Base-by-base conservation (phyloP, 1,140 invertebrate genomes). In the Drosophila aff. region DNA sequence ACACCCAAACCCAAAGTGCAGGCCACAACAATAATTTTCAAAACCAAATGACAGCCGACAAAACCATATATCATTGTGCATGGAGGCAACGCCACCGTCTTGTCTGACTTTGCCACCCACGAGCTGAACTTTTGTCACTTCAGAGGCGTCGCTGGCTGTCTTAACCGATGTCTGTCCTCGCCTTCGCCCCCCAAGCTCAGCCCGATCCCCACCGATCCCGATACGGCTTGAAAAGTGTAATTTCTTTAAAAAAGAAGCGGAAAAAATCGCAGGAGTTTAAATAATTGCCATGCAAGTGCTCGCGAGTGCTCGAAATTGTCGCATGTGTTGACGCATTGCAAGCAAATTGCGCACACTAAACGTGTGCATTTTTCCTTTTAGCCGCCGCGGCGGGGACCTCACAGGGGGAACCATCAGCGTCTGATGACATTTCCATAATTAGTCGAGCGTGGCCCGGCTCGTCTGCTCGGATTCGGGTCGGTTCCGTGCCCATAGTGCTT, bases 361-460 rank as follows among this genome's bases (percentile, higher is more conserved):
- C 71, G 75, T 67, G 71, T 83, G 72, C 50, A 64, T 65, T 73
- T 66, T 58, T 68, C 47, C 38, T 53, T 65, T 82, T 62, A 49
- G 47, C 47, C 47, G 15, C 46, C 26, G 18, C 28, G 38, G 36
- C 44, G 31, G 28, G 69, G 83, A 87, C 82, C 82, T 53, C 82
- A 86, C 82, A 85, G 44, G 43, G 38, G 58, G 31, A 72, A 72
- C 67, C 61, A 72, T 71, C 65, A 68, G 44, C 52, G 77, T 81
- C 84, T 83, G 84, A 86, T 86, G 85, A 87, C 84, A 90, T 89
- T 90, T 89, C 81, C 84, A 89, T 90, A 89, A 89, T 89, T 90
- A 89, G 84, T 90, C 85, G 81, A 89, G 81, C 84, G 77, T 84
- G 72, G 82, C 79, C 61, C 73, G 33, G 73, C 55, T 76, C 74